Evolutionary conservation across 2,797 vertebrate species (phyloP), one percentile per base, ranked within the genome.

Genomic region (Schizopygopsis pylzovi): DNA sequence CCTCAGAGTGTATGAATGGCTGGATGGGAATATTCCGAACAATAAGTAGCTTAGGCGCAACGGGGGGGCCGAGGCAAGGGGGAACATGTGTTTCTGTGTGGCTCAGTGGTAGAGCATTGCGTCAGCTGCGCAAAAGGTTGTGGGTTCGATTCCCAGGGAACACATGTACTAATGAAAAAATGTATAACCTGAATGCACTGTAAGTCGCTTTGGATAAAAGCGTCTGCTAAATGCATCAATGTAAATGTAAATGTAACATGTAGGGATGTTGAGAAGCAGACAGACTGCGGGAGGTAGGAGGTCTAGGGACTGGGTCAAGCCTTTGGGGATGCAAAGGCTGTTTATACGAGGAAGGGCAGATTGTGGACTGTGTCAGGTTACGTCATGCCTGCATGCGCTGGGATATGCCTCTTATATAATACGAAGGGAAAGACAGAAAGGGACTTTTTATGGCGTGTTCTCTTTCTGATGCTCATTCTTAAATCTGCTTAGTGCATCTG

Each of bases 311-410:
- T 78, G 71, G 71, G 78, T 88, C 70, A 43, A 75, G 47, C 84
- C 71, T 87, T 43, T 43, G 63, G 18, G 77, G 84, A 86, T 49
- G 54, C 28, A 49, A 85, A 84, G 83, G 37, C 82, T 70, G 87
- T 88, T 91, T 86, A 89, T 86, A 37, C 68, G 16, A 67, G 90
- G 88, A 90, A 87, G 0, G 68, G 77, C 79, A 88, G 89, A 85
- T 71, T 82, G 70, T 33, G 49, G 81, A 63, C 85, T 47, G 67
- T 87, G 80, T 79, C 79, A 76, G 83, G 84, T 90, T 89, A 88
- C 79, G 78, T 88, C 88, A 85, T 43, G 76, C 67, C 81, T 88
- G 63, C 75, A 71, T 84, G 65, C 71, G 15, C 63, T 73, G 77
- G 41, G 67, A 84, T 73, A 16, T 81, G 56, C 65, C 47, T 82